A percentile compares a stretch with the other conserved stretches of the same genome.
phyloP scores from a whole-genome alignment of 2,888 invertebrate genomes.

The Octodonta nipae region DNA sequence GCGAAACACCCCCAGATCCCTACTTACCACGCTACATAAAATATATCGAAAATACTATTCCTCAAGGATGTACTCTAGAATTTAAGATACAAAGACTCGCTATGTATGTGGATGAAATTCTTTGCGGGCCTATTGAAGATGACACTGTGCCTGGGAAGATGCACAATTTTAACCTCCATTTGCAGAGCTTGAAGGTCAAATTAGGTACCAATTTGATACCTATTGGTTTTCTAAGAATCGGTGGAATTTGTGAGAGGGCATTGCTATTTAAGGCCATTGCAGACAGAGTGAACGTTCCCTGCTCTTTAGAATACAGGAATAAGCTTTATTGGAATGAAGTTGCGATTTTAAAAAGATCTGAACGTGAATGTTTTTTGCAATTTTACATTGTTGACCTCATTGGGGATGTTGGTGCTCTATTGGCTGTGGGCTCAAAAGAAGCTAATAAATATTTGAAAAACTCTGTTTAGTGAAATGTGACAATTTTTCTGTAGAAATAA shows the following conservation, averaged over 20 bases:
- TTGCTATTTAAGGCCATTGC: constrained; percentile 41
- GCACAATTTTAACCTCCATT: constrained; percentile 22
- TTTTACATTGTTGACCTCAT: constrained; percentile 39
- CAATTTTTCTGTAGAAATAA: too few species aligned
- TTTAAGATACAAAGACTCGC: too few species aligned
- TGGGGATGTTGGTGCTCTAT: constrained; percentile 32
- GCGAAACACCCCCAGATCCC: constrained; percentile 20
- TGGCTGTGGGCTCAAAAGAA: constrained; percentile 31
- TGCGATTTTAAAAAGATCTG: constrained; percentile 13
- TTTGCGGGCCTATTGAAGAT: constrained; percentile 22
- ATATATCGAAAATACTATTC: too few species aligned
- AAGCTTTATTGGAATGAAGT: constrained; percentile 33
- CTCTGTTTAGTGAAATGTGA: not conserved
- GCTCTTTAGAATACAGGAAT: constrained; percentile 31
- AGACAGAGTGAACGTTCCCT: constrained; percentile 38
- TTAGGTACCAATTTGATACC: constrained; percentile 39
- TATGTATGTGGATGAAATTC: constrained; percentile 21
- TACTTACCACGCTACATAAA: constrained; percentile 21
- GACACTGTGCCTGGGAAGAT: constrained; percentile 18
- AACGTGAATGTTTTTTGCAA: constrained; percentile 13
- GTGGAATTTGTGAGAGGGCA: constrained; percentile 40
- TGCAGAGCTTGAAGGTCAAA: constrained; percentile 21
- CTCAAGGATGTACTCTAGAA: too few species aligned
- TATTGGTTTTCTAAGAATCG: constrained; percentile 37
- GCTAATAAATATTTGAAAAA: constrained; percentile 33